A percentile compares a stretch with the other conserved stretches of the same genome.
Conservation (phyloP, 2,888 invertebrate species). For the Eupithecia inturbata region DNA sequence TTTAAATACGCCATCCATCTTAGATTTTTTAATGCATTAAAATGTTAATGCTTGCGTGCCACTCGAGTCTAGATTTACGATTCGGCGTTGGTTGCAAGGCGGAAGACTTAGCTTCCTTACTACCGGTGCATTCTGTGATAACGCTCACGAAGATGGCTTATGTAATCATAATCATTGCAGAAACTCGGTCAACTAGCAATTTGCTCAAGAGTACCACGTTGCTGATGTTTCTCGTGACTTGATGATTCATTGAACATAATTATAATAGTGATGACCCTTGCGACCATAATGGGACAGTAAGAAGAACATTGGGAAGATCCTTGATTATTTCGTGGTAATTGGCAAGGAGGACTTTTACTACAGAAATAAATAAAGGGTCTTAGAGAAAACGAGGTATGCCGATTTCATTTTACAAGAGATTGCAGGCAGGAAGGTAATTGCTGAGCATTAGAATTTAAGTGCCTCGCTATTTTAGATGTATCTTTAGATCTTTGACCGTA, state of each 20-base stretch:
- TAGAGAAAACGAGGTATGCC: neutral
- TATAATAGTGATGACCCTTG: constrained; percentile 2
- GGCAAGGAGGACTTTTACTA: neutral
- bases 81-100: constrained; percentile 32
- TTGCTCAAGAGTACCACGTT: constrained; percentile 22
- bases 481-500: neutral
- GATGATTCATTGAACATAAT: neutral
- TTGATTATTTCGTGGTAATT: neutral
- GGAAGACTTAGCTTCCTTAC: constrained; percentile 52
- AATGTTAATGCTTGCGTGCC: constrained; percentile 34
- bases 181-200: constrained; percentile 34
- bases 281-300: neutral
- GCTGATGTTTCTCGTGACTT: constrained; percentile 5
- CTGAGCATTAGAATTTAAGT: neutral
- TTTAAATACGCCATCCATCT: neutral
- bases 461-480: neutral
- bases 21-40: constrained; percentile 19
- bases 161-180: constrained; percentile 39
- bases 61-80: constrained; percentile 40
- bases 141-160: constrained; percentile 56
- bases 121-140: constrained; percentile 56
- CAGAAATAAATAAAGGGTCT: neutral
- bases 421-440: neutral
- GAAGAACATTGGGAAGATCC: neutral
- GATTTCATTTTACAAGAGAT: neutral